phyloP scores from a whole-genome alignment of 30 jellyfish, hydroid and myxozoan species.

The Sanderia malayensis region DNA sequence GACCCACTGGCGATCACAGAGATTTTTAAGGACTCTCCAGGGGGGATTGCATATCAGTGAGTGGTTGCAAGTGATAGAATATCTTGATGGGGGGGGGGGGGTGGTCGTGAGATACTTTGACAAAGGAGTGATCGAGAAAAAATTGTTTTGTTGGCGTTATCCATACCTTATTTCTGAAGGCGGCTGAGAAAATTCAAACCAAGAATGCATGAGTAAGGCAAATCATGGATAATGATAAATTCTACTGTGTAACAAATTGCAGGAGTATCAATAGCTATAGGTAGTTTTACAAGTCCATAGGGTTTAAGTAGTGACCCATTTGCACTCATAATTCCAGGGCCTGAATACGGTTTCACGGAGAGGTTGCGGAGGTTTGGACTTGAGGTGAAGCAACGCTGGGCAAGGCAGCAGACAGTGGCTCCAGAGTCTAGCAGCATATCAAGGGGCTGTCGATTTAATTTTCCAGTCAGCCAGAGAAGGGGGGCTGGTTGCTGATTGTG shows the following conservation, averaged over 20 bases:
- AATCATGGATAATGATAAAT: constrained; percentile 21
- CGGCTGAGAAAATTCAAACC: constrained; percentile 42
- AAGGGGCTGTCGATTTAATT: neutral
- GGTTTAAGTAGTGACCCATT: constrained; percentile 33
- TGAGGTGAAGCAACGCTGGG: constrained; percentile 5
- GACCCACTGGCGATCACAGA: constrained; percentile 16
- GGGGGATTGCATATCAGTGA: neutral
- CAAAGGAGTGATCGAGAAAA: constrained; percentile 24
- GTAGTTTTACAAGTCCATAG: constrained; percentile 25
- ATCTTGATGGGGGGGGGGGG: constrained; percentile 4
- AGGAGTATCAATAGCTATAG: constrained; percentile 30
- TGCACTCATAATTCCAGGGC: no score
- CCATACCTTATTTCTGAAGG: constrained; percentile 24
- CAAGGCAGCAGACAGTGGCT: no score
- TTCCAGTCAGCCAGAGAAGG: constrained; percentile 46
- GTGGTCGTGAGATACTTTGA: constrained; percentile 13
- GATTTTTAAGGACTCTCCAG: constrained; percentile 26
- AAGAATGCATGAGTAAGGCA: constrained; percentile 46
- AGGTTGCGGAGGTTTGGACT: constrained; percentile 24
- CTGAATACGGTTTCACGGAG: constrained; percentile 8
- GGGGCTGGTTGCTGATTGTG: neutral
- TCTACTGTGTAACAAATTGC: constrained; percentile 26
- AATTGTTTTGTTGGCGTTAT: constrained; percentile 33
- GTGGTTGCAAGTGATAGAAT: neutral
- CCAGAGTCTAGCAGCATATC: constrained; percentile 18